Evolutionary conservation across 2,113 vertebrate genomes (phyloP).

Genomic region (Enhydra lutris): DNA sequence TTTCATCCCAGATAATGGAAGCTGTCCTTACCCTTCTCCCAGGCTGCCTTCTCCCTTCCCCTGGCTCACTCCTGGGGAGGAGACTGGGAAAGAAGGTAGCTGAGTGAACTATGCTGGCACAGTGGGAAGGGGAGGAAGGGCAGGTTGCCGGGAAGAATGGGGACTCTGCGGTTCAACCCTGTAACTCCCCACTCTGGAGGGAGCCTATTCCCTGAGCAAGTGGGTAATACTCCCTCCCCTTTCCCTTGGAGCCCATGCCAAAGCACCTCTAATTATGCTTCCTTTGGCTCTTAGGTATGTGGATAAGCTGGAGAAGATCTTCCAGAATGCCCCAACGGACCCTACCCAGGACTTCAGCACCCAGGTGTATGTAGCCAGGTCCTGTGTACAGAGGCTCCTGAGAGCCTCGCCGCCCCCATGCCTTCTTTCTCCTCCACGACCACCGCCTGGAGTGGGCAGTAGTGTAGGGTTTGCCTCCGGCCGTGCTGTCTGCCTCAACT

Average conservation of each 20-base stretch:
- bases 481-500: not conserved
- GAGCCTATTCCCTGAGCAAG: not conserved
- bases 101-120: not conserved
- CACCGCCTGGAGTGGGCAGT: not conserved
- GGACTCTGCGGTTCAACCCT: not conserved
- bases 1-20: not conserved
- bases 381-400: not conserved
- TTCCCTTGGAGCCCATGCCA: not conserved
- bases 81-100: not conserved
- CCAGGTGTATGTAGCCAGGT: conserved; percentile 91
- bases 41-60: not conserved
- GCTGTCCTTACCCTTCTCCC: not conserved
- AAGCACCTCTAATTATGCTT: not conserved
- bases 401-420: not conserved
- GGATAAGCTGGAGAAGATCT: conserved; percentile 95
- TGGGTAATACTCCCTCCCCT: not conserved
- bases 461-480: not conserved
- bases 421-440: not conserved
- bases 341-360: conserved; percentile 99
- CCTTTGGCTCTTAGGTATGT: conserved; percentile 89
- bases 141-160: not conserved
- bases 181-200: not conserved
- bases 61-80: not conserved
- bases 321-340: conserved; percentile 92
- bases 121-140: not conserved